Percentiles rank a stretch among this genome's conserved stretches.
Conservation (phyloP, 2,888 invertebrate genomes). For the Orthosia incerta region DNA sequence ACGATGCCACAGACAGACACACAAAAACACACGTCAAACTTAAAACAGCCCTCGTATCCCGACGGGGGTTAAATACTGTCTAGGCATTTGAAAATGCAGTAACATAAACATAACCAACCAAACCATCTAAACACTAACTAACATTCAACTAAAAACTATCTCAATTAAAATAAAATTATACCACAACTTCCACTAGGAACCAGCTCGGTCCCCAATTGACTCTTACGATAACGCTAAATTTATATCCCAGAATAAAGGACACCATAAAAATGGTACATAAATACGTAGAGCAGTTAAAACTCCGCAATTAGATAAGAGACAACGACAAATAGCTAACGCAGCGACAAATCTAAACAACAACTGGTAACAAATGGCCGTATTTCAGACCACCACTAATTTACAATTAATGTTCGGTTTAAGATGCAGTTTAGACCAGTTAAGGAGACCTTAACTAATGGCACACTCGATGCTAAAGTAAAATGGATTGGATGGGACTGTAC, state of each 20-base stretch:
- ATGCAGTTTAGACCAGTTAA: slow-evolving; percentile 79
- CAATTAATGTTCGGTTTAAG: slow-evolving; percentile 80
- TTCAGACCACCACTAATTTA: slow-evolving; percentile 79
- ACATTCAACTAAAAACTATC: slow-evolving; percentile 39
- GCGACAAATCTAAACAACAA: slow-evolving; percentile 75
- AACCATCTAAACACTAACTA: slow-evolving; percentile 22
- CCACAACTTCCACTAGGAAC: slow-evolving; percentile 22
- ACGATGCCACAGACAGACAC: too few species aligned
- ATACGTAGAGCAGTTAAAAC: slow-evolving; percentile 59
- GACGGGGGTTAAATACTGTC: too few species aligned
- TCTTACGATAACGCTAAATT: slow-evolving; percentile 54
- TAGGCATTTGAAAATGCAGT: neutral
- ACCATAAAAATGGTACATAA: slow-evolving; percentile 61
- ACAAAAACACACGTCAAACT: too few species aligned
- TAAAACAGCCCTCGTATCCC: too few species aligned
- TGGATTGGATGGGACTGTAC: slow-evolving; percentile 57
- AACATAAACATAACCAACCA: neutral
- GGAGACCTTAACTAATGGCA: slow-evolving; percentile 74
- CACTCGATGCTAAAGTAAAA: slow-evolving; percentile 68
- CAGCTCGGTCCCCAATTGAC: slow-evolving; percentile 44
- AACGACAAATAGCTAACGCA: slow-evolving; percentile 58
- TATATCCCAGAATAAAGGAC: slow-evolving; percentile 56
- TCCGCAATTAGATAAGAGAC: slow-evolving; percentile 64
- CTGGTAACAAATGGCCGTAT: slow-evolving; percentile 78
- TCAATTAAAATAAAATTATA: slow-evolving; percentile 51